Evolutionary conservation across 2,797 vertebrate genomes (phyloP), one percentile per base, ranked within the genome.

Genomic region (Pampus argenteus): DNA sequence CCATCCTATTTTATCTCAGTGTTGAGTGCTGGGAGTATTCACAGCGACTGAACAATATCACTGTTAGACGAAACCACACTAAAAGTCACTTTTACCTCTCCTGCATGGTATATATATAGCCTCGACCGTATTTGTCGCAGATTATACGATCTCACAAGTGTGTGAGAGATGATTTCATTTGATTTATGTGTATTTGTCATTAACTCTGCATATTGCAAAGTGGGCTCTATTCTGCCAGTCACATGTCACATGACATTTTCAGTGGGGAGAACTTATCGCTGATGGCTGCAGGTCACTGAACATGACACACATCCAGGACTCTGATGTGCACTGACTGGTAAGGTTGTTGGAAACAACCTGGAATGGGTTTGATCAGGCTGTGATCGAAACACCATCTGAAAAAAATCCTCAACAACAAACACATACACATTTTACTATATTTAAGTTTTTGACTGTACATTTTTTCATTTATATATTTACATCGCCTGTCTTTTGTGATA

Each of bases 1-100:
- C 87, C 84, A 88, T 90, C 70, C 67, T 76, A 87, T 81, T 90
- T 87, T 67, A 86, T 86, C 73, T 84, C 62, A 77, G 2, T 77
- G 61, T 58, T 84, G 80, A 85, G 82, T 74, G 84, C 84, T 69
- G 23, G 36, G 31, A 83, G 56, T 42, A 47, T 78, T 78, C 68
- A 38, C 22, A 22, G 50, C 68, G 65, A 79, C 25, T 68, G 23
- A 81, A 52, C 78, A 66, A 58, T 72, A 66, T 61, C 52, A 31
- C 40, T 71, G 75, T 68, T 52, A 64, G n/a, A n/a, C n/a, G n/a
- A n/a, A n/a, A n/a, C n/a, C n/a, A n/a, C n/a, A n/a, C n/a, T n/a
- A n/a, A n/a, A n/a, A n/a, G 68, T 61, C 52, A 31, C 40, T 71
- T 76, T 68, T 52, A 64, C 57, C 49, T 69, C 64, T 66, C 10